Conservation (phyloP, 1,140 invertebrate species). For the Danaus melanippus region DNA sequence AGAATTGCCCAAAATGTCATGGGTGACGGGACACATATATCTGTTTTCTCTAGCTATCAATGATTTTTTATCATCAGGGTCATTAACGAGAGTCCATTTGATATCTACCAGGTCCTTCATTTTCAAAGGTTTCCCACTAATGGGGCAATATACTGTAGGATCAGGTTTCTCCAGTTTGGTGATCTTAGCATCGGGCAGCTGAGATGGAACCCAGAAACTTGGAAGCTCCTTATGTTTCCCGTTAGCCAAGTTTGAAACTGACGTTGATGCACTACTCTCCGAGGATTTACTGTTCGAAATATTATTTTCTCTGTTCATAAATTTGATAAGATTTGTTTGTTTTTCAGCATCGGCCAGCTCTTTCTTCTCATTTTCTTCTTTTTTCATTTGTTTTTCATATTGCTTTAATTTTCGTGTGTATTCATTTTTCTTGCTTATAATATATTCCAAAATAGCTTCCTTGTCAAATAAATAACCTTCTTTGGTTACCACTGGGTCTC, state of each 20-base stretch:
- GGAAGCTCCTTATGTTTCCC: constrained; percentile 76
- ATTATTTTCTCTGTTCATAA: constrained; percentile 82
- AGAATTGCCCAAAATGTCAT: constrained; percentile 96
- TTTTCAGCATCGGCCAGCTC: constrained; percentile 78
- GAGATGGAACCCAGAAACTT: constrained; percentile 97
- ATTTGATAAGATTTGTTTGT: constrained; percentile 69
- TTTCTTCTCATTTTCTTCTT: constrained; percentile 75
- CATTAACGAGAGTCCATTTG: constrained; percentile 93
- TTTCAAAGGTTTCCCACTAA: constrained; percentile 90
- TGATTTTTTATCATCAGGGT: constrained; percentile 86
- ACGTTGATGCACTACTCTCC: constrained; percentile 29
- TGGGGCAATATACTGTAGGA: constrained; percentile 92
- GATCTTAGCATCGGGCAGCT: constrained; percentile 89
- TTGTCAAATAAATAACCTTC: constrained; percentile 98
- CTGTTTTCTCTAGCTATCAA: constrained; percentile 88
- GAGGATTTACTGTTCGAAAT: constrained; percentile 71
- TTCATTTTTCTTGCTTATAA: constrained; percentile 95
- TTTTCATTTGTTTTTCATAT: constrained; percentile 91
- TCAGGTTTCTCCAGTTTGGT: constrained; percentile 88
- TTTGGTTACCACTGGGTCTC: constrained; percentile 87
- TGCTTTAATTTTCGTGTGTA: constrained; percentile 92
- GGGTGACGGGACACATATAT: constrained; percentile 98
- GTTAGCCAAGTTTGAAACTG: constrained; percentile 67
- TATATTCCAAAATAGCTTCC: constrained; percentile 96
- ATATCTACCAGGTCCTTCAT: constrained; percentile 95